Conservation (phyloP, 2,797 vertebrate genomes). For the Hirundo rustica region DNA sequence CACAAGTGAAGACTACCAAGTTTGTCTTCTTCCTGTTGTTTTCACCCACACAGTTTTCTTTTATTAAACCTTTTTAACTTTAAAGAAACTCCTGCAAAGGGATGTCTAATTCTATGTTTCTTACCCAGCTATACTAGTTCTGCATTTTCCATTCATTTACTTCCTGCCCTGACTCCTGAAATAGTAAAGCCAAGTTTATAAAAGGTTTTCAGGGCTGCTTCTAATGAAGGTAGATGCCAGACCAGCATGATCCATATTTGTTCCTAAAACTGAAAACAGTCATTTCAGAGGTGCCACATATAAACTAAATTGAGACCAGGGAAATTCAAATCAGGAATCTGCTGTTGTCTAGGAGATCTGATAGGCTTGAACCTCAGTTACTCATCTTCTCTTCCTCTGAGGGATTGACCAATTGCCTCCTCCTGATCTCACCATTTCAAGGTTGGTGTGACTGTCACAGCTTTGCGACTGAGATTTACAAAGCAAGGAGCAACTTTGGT, state of each 20-base stretch:
- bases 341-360: background rate
- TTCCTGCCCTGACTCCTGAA: background rate
- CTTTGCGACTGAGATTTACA: background rate
- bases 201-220: background rate
- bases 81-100: background rate
- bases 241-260: background rate
- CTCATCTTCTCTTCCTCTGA: background rate
- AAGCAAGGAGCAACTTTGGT: background rate
- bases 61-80: background rate
- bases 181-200: background rate
- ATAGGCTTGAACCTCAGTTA: background rate
- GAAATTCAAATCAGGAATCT: background rate
- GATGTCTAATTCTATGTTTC: background rate
- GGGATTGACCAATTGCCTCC: background rate
- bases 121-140: background rate
- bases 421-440: background rate
- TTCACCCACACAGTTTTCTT: slow-evolving; percentile 16
- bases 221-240: background rate
- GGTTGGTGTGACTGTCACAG: background rate
- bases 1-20: background rate
- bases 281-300: background rate
- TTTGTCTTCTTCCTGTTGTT: slow-evolving; percentile 24
- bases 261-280: background rate
- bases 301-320: background rate
- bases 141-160: background rate